Conservation (phyloP, 2,888 invertebrate genomes). For the Tipula lateralis region DNA sequence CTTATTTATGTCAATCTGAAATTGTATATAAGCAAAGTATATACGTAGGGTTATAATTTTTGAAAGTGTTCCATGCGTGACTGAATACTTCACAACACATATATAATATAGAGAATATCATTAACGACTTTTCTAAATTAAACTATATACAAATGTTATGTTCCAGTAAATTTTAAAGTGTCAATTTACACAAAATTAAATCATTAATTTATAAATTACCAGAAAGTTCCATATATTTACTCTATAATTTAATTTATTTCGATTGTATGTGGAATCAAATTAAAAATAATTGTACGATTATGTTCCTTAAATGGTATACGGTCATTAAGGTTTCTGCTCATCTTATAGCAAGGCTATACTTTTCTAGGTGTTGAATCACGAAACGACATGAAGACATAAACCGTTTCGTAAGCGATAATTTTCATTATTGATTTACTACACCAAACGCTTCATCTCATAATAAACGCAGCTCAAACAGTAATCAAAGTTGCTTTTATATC, state of each 20-base stretch:
- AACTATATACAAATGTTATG: neutral
- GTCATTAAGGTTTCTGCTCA: no score
- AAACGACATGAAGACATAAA: no score
- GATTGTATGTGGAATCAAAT: no score
- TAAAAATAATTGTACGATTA: no score
- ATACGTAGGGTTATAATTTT: neutral
- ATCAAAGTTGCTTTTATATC: no score
- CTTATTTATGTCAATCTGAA: neutral
- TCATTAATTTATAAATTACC: slow-evolving; percentile 3
- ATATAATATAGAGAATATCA: neutral
- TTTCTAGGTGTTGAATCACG: no score
- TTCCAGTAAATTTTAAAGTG: neutral
- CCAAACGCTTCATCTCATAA: no score
- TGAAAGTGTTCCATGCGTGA: neutral
- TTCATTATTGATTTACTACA: no score
- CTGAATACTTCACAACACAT: neutral
- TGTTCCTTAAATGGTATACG: no score
- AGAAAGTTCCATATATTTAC: neutral
- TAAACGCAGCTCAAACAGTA: no score
- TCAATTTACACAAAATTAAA: slow-evolving; percentile 1
- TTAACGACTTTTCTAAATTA: neutral
- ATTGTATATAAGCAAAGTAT: neutral
- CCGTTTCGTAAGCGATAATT: no score
- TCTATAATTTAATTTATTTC: neutral
- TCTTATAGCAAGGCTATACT: no score